These are phyloP conservation scores for Pleuronectes platessa DNA, from an alignment of 2,113 vertebrate genomes.

Conservation along the genomic window DNA sequence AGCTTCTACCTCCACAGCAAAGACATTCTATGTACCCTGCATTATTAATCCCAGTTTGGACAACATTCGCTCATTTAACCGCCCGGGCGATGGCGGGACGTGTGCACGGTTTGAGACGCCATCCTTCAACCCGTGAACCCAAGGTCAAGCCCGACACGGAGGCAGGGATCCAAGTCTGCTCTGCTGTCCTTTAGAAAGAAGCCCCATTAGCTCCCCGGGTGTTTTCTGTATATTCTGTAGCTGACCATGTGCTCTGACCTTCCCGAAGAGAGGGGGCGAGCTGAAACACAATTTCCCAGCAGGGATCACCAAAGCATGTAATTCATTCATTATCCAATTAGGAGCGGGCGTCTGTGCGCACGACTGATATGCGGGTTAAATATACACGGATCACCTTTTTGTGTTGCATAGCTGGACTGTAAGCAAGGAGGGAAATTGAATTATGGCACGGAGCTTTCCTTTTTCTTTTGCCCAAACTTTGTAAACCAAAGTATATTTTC, in stretches of 20 bases:
- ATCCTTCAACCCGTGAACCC: conserved; percentile 22
- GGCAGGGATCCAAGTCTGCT: conserved; percentile 21
- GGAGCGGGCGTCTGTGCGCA: conserved; percentile 27
- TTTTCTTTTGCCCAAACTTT: too few species aligned
- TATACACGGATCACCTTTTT: conserved; percentile 12
- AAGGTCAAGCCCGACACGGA: conserved; percentile 30
- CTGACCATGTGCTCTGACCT: conserved; percentile 64
- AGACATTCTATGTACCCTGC: not conserved
- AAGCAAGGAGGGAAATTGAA: not conserved
- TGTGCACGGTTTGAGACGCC: not conserved
- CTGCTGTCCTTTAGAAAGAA: conserved; percentile 40
- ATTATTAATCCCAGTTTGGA: conserved; percentile 5
- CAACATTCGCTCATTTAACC: not conserved
- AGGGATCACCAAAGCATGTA: conserved; percentile 70
- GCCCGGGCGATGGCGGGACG: not conserved
- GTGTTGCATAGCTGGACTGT: not conserved
- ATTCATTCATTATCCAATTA: conserved; percentile 73
- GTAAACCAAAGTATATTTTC: not conserved
- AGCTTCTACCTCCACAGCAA: conserved; percentile 2
- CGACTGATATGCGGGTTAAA: conserved; percentile 56
- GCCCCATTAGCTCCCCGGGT: conserved; percentile 45
- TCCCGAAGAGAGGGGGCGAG: conserved; percentile 46
- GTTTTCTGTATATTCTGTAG: conserved; percentile 34
- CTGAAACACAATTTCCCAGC: conserved; percentile 56
- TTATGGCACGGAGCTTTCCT: not conserved